Evolutionary conservation across 2,888 invertebrate species (phyloP), one percentile per base, ranked within the genome.

Genomic region (Agrochola litura): DNA sequence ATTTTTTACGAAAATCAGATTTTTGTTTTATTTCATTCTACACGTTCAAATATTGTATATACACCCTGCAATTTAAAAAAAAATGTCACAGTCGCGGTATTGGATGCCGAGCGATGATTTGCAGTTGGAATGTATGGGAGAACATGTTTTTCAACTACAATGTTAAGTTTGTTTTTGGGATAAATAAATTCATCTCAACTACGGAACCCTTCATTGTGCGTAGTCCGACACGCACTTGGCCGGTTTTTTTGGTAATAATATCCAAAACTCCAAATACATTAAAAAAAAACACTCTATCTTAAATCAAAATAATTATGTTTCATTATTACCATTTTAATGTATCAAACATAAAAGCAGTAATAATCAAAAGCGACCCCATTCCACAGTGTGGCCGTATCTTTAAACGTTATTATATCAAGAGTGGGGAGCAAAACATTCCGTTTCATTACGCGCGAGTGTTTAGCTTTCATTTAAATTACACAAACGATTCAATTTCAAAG

Each of bases 391-490:
- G 19, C 1, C 6, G n/a, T 56, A 66, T 16, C 19, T 76, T 65
- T 58, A 63, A 70, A 76, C n/a, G 58, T 70, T 63, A 75, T 67
- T 60, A 54, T 14, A 67, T 41, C 49, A 69, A 61, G 56, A 78
- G 22, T 30, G 49, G 37, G 52, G 46, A 54, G 65, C 19, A 49
- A 46, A 60, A 46, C 63, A 58, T n/a, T 25, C 54, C 12, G 61
- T 65, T 68, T 77, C 61, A 76, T 73, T 67, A 60, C 12, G 19
- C 25, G 19, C 37, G 22, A 70, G 69, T 85, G 54, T 81, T 86
- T 76, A 12, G 22, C 63, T 85, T 86, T 78, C 60, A 84, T 86
- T 84, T 73, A 54, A 76, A 82, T 79, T 68, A 69, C 4, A 68
- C 41, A 6, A 73, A 77, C 75, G 68, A 76, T 76, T 82, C 61